Evolutionary conservation across 2,113 vertebrate species (phyloP).

Genomic region (Lepus europaeus): DNA sequence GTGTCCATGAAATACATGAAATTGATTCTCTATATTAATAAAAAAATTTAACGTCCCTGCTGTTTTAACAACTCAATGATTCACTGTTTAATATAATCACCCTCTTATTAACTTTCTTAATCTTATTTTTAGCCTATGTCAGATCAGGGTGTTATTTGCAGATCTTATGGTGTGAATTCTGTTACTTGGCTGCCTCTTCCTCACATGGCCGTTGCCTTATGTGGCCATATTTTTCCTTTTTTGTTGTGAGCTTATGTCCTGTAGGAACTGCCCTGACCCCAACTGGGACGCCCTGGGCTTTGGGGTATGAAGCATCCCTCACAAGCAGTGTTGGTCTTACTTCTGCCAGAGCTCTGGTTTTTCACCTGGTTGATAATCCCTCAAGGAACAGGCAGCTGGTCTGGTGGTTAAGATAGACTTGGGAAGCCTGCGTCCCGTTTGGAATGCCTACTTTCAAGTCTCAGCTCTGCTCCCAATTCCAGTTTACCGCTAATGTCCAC

Average conservation of each 20-base stretch:
- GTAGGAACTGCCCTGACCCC: too few species aligned
- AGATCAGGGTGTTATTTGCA: background rate
- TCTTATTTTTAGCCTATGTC: background rate
- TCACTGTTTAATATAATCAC: background rate
- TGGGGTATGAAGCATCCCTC: background rate
- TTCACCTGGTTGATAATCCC: background rate
- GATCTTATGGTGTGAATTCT: background rate
- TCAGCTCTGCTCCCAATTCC: too few species aligned
- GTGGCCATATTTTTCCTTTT: background rate
- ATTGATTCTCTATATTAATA: too few species aligned
- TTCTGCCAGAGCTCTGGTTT: background rate
- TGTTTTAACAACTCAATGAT: background rate
- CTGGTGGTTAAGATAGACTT: too few species aligned
- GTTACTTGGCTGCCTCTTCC: background rate
- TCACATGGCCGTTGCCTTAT: rapidly evolving
- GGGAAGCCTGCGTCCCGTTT: too few species aligned
- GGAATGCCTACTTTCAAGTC: too few species aligned
- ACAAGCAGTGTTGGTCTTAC: background rate
- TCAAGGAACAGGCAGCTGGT: too few species aligned
- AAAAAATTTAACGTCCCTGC: background rate
- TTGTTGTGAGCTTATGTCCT: background rate
- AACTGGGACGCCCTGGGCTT: rapidly evolving
- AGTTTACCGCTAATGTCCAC: too few species aligned
- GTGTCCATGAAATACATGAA: too few species aligned
- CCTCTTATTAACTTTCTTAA: background rate